Percentiles rank a stretch among this genome's conserved stretches.
These are phyloP conservation scores for Calidris pygmaea DNA, from an alignment of 2,113 vertebrate genomes.

Conservation along the genomic window DNA sequence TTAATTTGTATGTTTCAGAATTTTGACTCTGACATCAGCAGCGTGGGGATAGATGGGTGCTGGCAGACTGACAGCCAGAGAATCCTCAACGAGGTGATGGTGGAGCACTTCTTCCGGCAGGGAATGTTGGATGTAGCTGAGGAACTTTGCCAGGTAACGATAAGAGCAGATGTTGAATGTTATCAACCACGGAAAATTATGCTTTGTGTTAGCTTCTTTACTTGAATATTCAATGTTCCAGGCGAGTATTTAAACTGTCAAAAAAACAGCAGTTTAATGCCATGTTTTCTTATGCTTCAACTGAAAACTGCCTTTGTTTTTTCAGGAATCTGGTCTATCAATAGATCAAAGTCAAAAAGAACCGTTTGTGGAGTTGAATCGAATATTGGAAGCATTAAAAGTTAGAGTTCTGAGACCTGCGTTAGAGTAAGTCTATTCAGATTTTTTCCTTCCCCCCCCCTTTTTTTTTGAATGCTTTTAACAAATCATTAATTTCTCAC, in stretches of 20 bases:
- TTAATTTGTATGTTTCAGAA: constrained; percentile 69
- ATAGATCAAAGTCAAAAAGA: constrained; percentile 87
- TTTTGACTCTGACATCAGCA: constrained; percentile 87
- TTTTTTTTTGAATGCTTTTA: background rate
- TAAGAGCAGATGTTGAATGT: background rate
- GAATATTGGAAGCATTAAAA: constrained; percentile 87
- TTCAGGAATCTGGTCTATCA: constrained; percentile 84
- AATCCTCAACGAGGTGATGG: constrained; percentile 87
- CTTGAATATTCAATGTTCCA: background rate
- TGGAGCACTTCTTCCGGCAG: constrained; percentile 86
- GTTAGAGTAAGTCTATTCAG: constrained; percentile 77
- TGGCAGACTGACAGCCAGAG: constrained; percentile 85
- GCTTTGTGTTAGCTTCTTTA: background rate
- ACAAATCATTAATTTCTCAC: background rate
- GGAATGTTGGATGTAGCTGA: constrained; percentile 86
- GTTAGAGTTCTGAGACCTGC: constrained; percentile 85
- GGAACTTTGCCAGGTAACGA: constrained; percentile 83
- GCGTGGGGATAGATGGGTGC: constrained; percentile 85
- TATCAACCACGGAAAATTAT: accelerated
- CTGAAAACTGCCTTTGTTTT: background rate
- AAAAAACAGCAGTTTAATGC: background rate
- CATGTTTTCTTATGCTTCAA: background rate
- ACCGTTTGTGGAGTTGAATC: constrained; percentile 85
- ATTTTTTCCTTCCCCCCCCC: background rate
- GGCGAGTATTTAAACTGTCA: background rate